Evolutionary conservation across 2,797 vertebrate species (phyloP).

Genomic region (Myripristis murdjan): DNA sequence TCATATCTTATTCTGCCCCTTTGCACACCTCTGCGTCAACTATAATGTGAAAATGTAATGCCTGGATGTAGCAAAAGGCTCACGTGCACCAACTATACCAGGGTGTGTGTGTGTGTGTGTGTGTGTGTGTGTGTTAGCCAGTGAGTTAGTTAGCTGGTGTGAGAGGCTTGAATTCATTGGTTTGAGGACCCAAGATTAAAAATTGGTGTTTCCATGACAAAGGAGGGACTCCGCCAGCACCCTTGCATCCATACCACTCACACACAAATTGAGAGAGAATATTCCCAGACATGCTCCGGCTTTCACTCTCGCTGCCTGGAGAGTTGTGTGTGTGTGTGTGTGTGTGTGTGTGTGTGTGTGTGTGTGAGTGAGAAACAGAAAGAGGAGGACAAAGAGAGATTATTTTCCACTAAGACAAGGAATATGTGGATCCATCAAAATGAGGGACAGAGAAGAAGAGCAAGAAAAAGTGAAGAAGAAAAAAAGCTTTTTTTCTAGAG

Average conservation of each 20-base stretch:
- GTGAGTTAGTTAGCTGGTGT: conserved; percentile 56
- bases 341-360: conserved; percentile 31
- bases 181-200: conserved; percentile 76
- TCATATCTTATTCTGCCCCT: conserved; percentile 29
- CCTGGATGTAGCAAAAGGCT: conserved; percentile 38
- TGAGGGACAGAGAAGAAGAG: conserved; percentile 11
- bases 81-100: conserved; percentile 33
- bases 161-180: conserved; percentile 63
- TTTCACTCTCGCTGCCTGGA: conserved; percentile 62
- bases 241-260: conserved; percentile 62
- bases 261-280: conserved; percentile 78
- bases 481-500: background rate
- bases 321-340: conserved; percentile 44
- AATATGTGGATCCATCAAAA: conserved; percentile 52
- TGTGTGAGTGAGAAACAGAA: conserved; percentile 4
- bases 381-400: conserved; percentile 14
- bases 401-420: conserved; percentile 47
- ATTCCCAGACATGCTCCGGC: conserved; percentile 79
- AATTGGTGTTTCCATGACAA: conserved; percentile 85
- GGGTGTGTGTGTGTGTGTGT: too few relatives aligned
- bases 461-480: background rate
- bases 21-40: conserved; percentile 33
- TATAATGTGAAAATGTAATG: conserved; percentile 4
- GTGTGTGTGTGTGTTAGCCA: conserved; percentile 50
- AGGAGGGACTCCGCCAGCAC: conserved; percentile 71